phyloP scores from a whole-genome alignment of 1,140 invertebrate species.

The Tyrophagus putrescentiae region DNA sequence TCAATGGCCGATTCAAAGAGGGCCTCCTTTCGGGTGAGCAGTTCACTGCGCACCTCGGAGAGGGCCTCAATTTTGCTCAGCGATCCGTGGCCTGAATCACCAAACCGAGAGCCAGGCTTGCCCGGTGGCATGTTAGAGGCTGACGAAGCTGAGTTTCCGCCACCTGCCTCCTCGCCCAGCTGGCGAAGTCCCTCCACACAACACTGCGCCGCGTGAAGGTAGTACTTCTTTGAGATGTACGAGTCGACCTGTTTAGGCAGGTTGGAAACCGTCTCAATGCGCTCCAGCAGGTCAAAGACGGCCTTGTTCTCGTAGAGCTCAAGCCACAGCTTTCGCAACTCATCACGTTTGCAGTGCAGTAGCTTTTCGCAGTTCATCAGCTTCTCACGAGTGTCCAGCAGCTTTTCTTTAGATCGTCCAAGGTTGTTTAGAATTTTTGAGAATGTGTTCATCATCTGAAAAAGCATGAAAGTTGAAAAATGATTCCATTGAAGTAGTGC shows the following conservation, averaged over 20 bases:
- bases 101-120: neutral
- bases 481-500: neutral
- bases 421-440: constrained; percentile 52
- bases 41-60: constrained; percentile 53
- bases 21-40: constrained; percentile 54
- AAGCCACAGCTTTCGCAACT: constrained; percentile 77
- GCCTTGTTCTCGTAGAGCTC: constrained; percentile 85
- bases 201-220: constrained; percentile 67
- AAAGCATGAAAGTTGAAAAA: neutral
- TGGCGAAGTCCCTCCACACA: constrained; percentile 38
- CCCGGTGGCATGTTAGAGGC: neutral
- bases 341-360: constrained; percentile 74
- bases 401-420: constrained; percentile 56
- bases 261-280: constrained; percentile 65
- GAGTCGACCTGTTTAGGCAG: constrained; percentile 57
- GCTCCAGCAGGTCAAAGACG: constrained; percentile 64
- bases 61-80: constrained; percentile 51
- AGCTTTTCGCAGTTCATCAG: constrained; percentile 75
- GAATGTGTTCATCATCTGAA: constrained; percentile 68
- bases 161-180: neutral
- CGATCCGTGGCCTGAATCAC: neutral
- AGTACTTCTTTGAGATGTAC: constrained; percentile 56
- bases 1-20: constrained; percentile 52
- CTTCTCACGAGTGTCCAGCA: constrained; percentile 69
- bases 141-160: neutral